Percentiles rank a stretch among this genome's conserved stretches.
Conservation (phyloP, 2,888 invertebrate genomes). For the Noctua fimbriata region DNA sequence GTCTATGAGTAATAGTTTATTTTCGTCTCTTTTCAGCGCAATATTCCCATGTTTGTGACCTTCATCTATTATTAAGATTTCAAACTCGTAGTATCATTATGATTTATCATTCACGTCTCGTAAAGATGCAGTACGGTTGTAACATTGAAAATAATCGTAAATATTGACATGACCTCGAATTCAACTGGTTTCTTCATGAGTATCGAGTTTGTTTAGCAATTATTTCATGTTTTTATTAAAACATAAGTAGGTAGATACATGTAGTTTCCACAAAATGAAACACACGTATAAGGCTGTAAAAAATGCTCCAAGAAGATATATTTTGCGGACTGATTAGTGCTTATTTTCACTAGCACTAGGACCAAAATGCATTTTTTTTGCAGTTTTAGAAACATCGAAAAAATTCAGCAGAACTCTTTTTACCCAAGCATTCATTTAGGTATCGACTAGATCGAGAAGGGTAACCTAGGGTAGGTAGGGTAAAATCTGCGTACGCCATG, state of each 20-base stretch:
- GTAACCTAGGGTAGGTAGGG: too few relatives aligned
- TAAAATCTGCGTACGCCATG: not conserved
- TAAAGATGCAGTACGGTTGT: constrained; percentile 10
- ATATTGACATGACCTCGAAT: constrained; percentile 29
- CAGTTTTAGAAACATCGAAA: not conserved
- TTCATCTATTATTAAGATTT: constrained; percentile 7
- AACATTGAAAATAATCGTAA: constrained; percentile 43
- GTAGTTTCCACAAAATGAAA: not conserved
- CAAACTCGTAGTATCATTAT: not conserved
- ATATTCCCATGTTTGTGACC: not conserved
- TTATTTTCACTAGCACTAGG: too few relatives aligned
- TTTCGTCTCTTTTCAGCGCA: not conserved
- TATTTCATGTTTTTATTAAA: constrained; percentile 15
- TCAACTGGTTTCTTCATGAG: constrained; percentile 21
- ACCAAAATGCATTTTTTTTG: too few relatives aligned
- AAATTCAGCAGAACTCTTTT: not conserved
- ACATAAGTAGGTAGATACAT: not conserved
- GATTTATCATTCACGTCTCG: constrained; percentile 27
- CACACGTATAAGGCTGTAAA: too few relatives aligned
- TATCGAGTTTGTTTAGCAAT: constrained; percentile 18
- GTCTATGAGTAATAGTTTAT: not conserved
- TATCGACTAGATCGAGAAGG: not conserved
- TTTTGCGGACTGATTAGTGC: too few relatives aligned
- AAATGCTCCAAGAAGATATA: too few relatives aligned
- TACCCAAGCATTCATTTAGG: not conserved